Conservation (phyloP, 2,113 vertebrate species). For the Hucho hucho region DNA sequence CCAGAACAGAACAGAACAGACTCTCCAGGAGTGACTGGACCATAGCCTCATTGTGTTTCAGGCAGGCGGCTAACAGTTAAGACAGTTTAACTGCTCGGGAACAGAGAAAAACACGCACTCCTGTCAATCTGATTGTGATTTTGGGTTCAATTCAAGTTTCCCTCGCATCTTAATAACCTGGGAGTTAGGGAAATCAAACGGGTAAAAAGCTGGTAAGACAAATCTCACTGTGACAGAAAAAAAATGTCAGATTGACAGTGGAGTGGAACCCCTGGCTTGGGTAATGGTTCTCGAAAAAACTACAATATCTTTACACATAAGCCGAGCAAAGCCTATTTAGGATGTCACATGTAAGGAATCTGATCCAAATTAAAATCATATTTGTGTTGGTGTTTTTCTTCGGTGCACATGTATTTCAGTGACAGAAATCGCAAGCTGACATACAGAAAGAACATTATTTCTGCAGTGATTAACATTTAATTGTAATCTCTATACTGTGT, state of each 20-base stretch:
- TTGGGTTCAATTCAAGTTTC: slow-evolving; percentile 6
- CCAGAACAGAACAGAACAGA: slow-evolving; percentile 7
- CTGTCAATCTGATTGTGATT: slow-evolving; percentile 14
- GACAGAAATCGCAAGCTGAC: neutral
- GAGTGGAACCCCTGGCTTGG: neutral
- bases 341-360: slow-evolving; percentile 1
- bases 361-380: slow-evolving; percentile 1
- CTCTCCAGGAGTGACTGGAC: slow-evolving; percentile 3
- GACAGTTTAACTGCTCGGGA: neutral
- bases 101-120: neutral
- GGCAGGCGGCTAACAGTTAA: neutral
- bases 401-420: neutral
- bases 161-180: neutral
- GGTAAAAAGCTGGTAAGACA: neutral
- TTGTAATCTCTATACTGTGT: neutral
- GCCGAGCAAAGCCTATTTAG: slow-evolving; percentile 6
- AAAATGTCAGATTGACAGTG: neutral
- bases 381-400: neutral
- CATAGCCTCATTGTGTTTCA: neutral
- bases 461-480: no score
- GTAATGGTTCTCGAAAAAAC: neutral
- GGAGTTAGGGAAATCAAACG: neutral
- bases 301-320: neutral
- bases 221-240: neutral
- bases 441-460: neutral